Evolutionary conservation across 2,888 invertebrate genomes (phyloP).

Genomic region (Drosophila maculinotata): DNA sequence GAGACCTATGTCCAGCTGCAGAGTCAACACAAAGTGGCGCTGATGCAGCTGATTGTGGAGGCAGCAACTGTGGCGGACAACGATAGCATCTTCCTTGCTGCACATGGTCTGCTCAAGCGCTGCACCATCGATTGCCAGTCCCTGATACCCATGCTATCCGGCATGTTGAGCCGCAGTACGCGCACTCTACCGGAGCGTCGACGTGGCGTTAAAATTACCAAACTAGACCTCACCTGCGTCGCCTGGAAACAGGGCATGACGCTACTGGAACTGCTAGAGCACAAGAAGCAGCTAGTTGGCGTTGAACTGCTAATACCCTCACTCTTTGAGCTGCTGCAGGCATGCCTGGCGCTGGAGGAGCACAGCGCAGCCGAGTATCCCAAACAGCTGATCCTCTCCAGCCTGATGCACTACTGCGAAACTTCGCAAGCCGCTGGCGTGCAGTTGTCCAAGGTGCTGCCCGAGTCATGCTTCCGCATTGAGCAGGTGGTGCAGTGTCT

Average conservation of each 20-base stretch:
- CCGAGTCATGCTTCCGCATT: slow-evolving; percentile 85
- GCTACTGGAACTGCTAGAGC: slow-evolving; percentile 93
- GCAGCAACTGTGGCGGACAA: slow-evolving; percentile 87
- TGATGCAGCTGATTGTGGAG: slow-evolving; percentile 86
- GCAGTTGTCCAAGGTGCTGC: slow-evolving; percentile 83
- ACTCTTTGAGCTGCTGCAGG: slow-evolving; percentile 91
- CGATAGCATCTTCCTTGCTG: slow-evolving; percentile 87
- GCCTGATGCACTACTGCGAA: slow-evolving; percentile 90
- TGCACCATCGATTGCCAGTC: slow-evolving; percentile 88
- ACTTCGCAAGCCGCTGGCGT: slow-evolving; percentile 86
- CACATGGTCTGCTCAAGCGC: slow-evolving; percentile 88
- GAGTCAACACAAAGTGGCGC: slow-evolving; percentile 84
- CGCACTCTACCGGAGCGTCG: slow-evolving; percentile 24
- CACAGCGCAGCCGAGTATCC: slow-evolving; percentile 94
- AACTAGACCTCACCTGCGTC: slow-evolving; percentile 87
- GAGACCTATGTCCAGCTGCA: slow-evolving; percentile 85
- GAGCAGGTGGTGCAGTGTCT: slow-evolving; percentile 92
- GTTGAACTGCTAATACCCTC: slow-evolving; percentile 89
- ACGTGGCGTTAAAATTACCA: not conserved
- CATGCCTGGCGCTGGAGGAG: slow-evolving; percentile 92
- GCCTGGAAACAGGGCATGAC: slow-evolving; percentile 93
- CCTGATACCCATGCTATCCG: slow-evolving; percentile 87
- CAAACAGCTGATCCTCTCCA: slow-evolving; percentile 93
- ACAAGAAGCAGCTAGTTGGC: slow-evolving; percentile 91
- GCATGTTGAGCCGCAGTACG: slow-evolving; percentile 85